These are phyloP conservation scores for Drosophila helvetica DNA, from an alignment of 2,888 invertebrate species.

Conservation along the genomic window DNA sequence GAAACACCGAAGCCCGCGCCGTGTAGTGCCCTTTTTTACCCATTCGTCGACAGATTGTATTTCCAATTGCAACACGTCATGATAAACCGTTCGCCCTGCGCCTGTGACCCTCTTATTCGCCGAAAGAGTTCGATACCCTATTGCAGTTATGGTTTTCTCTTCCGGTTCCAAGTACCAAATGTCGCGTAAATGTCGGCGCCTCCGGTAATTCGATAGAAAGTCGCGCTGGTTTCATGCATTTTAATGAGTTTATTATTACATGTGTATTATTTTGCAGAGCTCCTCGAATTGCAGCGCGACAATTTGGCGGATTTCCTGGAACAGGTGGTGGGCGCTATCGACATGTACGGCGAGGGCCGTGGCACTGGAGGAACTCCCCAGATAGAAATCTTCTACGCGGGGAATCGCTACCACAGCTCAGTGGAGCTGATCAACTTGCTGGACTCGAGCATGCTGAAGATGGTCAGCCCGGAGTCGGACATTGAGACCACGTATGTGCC, in stretches of 20 bases:
- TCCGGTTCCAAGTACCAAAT: not conserved
- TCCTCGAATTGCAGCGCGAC: constrained; percentile 72
- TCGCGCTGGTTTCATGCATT: not conserved
- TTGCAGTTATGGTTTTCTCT: no score
- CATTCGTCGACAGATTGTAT: no score
- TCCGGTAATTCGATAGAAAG: not conserved
- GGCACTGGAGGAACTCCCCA: constrained; percentile 58
- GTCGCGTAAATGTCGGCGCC: not conserved
- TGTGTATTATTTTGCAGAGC: constrained; percentile 54
- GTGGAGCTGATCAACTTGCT: constrained; percentile 85
- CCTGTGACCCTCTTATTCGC: no score
- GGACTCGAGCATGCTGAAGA: constrained; percentile 84
- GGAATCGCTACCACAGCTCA: constrained; percentile 85
- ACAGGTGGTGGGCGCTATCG: constrained; percentile 78
- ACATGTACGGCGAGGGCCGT: constrained; percentile 45
- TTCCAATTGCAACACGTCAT: no score
- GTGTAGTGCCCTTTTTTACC: no score
- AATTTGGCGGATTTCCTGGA: constrained; percentile 81
- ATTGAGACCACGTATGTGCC: constrained; percentile 79
- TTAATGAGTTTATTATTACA: not conserved
- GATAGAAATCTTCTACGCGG: constrained; percentile 83
- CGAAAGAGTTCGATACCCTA: no score
- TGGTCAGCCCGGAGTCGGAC: constrained; percentile 37
- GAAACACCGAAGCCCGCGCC: no score
- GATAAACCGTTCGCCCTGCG: no score